A percentile compares a stretch with the other conserved stretches of the same genome.
phyloP scores from a whole-genome alignment of 2,888 invertebrate genomes.

The Atethmia centrago region DNA sequence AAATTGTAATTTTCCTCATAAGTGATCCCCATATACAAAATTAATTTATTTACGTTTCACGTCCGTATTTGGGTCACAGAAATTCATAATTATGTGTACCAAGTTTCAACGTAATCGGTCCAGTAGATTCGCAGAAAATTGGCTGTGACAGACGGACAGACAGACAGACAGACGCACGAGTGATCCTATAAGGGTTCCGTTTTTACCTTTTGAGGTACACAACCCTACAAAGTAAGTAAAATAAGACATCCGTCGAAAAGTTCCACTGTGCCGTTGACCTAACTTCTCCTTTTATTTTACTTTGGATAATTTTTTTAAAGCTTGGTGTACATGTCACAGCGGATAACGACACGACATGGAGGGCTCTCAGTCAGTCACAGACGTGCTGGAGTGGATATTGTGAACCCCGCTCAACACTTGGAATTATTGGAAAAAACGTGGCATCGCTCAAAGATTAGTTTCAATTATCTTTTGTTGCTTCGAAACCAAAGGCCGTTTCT shows the following conservation, averaged over 20 bases:
- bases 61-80: too few relatives aligned
- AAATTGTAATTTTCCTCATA: too few relatives aligned
- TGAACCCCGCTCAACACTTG: constrained; percentile 57
- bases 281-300: constrained; percentile 33
- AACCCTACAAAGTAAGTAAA: too few relatives aligned
- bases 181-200: too few relatives aligned
- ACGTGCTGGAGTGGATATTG: constrained; percentile 77
- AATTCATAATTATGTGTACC: too few relatives aligned
- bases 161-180: too few relatives aligned
- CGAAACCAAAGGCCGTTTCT: constrained; percentile 15
- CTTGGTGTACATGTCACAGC: constrained; percentile 66
- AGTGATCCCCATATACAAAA: too few relatives aligned
- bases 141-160: too few relatives aligned
- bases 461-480: constrained; percentile 51
- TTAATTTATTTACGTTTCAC: too few relatives aligned
- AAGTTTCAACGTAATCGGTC: too few relatives aligned
- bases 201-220: too few relatives aligned
- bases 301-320: constrained; percentile 39
- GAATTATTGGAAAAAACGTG: constrained; percentile 61
- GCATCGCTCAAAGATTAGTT: constrained; percentile 51
- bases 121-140: too few relatives aligned
- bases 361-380: constrained; percentile 65
- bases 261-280: constrained; percentile 20
- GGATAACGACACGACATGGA: constrained; percentile 55
- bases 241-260: neutral